A percentile compares a stretch with the other conserved stretches of the same genome.
phyloP scores from a whole-genome alignment of 1,140 invertebrate species.

The Nephotettix cincticeps region DNA sequence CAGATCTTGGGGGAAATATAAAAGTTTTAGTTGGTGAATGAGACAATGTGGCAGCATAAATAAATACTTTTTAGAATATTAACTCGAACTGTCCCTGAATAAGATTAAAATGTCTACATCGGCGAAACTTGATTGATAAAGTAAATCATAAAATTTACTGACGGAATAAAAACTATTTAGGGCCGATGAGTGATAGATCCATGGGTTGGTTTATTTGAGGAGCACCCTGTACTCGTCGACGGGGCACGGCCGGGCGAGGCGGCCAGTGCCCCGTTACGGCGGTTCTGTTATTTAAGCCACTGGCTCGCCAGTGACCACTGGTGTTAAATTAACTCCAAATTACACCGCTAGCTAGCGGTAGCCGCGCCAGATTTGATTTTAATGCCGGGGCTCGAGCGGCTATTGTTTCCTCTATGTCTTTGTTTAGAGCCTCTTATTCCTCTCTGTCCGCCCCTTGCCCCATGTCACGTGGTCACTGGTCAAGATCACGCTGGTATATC shows the following conservation, averaged over 20 bases:
- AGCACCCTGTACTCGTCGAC: not conserved
- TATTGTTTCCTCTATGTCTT: not conserved
- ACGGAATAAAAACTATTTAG: not conserved
- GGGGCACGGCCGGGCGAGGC: not conserved
- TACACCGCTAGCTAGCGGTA: not conserved
- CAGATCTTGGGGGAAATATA: no score
- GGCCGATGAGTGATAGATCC: not conserved
- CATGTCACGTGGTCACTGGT: no score
- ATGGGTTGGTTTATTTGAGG: not conserved
- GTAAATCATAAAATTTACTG: not conserved
- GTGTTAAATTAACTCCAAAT: constrained; percentile 7
- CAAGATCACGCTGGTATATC: no score
- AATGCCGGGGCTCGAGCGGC: not conserved
- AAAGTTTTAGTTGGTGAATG: no score
- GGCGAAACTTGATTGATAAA: no score
- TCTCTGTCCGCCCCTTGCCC: not conserved
- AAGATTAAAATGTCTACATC: no score
- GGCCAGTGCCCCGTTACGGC: not conserved
- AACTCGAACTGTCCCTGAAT: no score
- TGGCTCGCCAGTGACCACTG: not conserved
- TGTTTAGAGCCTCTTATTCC: not conserved
- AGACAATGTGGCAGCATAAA: no score
- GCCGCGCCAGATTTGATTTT: constrained; percentile 5
- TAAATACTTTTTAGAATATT: no score
- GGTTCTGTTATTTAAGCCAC: not conserved